A percentile compares a stretch with the other conserved stretches of the same genome.
Conservation (phyloP, 2,797 vertebrate species). For the Xyrichtys novacula region DNA sequence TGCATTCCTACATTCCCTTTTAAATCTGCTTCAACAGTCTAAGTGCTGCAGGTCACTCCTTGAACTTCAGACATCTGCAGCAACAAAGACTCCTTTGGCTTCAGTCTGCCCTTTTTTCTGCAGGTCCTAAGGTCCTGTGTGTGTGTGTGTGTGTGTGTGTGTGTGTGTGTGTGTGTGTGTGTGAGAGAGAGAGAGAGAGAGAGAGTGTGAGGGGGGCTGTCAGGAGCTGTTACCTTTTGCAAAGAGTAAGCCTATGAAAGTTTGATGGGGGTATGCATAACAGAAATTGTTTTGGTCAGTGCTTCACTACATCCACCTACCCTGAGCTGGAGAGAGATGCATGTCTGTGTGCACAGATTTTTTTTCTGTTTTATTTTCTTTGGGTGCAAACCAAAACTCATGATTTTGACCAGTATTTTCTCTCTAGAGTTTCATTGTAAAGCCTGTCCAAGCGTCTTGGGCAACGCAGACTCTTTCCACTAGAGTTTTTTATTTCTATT, state of each 20-base stretch:
- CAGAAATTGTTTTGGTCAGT: constrained; percentile 61
- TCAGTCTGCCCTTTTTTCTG: constrained; percentile 45
- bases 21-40: constrained; percentile 5
- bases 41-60: constrained; percentile 36
- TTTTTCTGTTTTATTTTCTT: background rate
- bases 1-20: constrained; percentile 6
- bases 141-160: too few species aligned
- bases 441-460: background rate
- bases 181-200: too few species aligned
- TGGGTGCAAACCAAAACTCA: constrained; percentile 12
- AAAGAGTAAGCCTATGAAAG: constrained; percentile 61
- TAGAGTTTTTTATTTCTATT: too few species aligned
- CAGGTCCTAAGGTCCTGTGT: constrained; percentile 49
- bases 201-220: too few species aligned
- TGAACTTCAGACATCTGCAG: constrained; percentile 37
- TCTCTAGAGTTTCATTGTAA: constrained; percentile 6
- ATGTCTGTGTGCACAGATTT: constrained; percentile 21
- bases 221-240: constrained; percentile 66
- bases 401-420: constrained; percentile 20
- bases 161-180: too few species aligned
- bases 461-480: background rate
- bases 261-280: constrained; percentile 67
- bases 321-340: constrained; percentile 27
- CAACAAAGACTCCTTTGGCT: constrained; percentile 31
- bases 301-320: constrained; percentile 27